Evolutionary conservation across 2,113 vertebrate genomes (phyloP), one percentile per base, ranked within the genome.

Genomic region (Rhea americana): DNA sequence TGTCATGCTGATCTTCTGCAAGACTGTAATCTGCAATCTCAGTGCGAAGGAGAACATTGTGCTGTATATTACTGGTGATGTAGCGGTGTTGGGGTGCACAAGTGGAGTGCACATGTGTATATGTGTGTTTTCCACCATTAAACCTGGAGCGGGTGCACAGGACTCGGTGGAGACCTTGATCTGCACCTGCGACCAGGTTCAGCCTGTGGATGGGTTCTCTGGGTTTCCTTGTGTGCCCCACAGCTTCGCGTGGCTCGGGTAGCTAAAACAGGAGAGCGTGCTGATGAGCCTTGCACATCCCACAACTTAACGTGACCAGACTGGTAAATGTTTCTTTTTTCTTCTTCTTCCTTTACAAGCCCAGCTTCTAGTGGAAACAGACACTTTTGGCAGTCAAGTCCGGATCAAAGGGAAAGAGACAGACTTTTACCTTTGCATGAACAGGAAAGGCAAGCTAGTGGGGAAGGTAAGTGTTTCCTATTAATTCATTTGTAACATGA

Each of bases 351-450:
- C 96, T 98, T 98, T 98, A 97, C 94, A 98, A 99, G 98, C 98
- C 98, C 98, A 98, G 98, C 98, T 99, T 97, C 98, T 98, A 97
- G 98, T 98, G 97, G 98, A 99, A 97, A 98, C 98, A 77, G 98
- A 99, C 95, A 98, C 98, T 93, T 99, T 99, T 90, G 98, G 98
- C 91, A 98, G 98, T 96, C 98, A 99, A 97, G 98, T 99, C 97
- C 98, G 98, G 97, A 98, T 99, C 97, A 98, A 98, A 96, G 98
- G 98, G 93, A 98, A 98, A 92, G 98, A 98, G 97, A 98, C 98
- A 48, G 98, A 98, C 82, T 98, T 98, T 97, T 99, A 99, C 97
- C 97, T 99, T 96, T 99, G 98, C 91, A 99, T 99, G 98, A 99
- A 98, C 96, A 98, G 97, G 88, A 98, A 98, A 95, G 98, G 98